A percentile compares a stretch with the other conserved stretches of the same genome.
Conservation (phyloP, 2,113 vertebrate species). For the Labrus mixtus region DNA sequence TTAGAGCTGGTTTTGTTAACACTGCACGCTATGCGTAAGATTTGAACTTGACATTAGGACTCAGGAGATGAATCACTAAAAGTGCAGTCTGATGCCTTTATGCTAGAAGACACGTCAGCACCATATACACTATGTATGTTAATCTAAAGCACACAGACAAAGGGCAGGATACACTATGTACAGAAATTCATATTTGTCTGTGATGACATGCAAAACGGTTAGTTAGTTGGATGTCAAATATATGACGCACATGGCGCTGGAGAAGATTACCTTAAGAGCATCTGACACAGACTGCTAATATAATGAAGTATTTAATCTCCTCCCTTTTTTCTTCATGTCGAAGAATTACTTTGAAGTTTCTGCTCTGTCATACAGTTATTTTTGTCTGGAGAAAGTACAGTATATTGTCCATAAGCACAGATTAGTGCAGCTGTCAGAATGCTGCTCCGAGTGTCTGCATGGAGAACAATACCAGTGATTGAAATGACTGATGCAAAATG, state of each 20-base stretch:
- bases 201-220: neutral
- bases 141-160: neutral
- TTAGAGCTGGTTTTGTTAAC: neutral
- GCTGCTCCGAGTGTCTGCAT: constrained; percentile 10
- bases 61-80: neutral
- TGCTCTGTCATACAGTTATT: neutral
- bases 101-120: neutral
- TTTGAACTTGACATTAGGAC: constrained; percentile 4
- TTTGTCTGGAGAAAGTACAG: neutral
- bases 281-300: constrained; percentile 1
- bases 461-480: constrained; percentile 39
- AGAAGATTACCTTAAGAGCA: constrained; percentile 4
- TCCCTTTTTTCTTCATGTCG: constrained; percentile 1
- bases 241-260: neutral
- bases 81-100: constrained; percentile 1
- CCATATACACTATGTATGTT: neutral
- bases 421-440: neutral
- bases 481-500: constrained; percentile 37
- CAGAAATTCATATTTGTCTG: neutral
- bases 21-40: neutral
- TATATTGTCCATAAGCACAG: constrained; percentile 4
- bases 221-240: neutral
- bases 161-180: neutral
- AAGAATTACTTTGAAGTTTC: constrained; percentile 12
- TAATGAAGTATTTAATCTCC: neutral